Evolutionary conservation across 2,888 invertebrate genomes (phyloP).

Genomic region (Biston betularia): DNA sequence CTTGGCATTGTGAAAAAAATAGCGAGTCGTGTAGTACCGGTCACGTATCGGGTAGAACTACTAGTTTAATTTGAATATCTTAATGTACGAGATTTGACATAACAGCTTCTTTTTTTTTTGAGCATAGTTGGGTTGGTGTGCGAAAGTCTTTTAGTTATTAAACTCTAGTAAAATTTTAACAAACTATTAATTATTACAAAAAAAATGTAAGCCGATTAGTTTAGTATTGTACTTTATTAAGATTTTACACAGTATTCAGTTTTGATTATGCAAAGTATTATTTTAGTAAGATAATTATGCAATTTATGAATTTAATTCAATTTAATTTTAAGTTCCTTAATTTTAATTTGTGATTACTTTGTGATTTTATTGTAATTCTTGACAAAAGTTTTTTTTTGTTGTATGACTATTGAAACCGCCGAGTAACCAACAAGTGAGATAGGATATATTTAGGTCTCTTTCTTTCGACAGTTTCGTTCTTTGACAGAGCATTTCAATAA

Average conservation of each 20-base stretch:
- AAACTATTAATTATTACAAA: neutral
- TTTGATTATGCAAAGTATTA: conserved; percentile 7
- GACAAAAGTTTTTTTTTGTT: neutral
- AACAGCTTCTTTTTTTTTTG: neutral
- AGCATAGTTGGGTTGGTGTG: neutral
- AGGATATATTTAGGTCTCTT: too few species aligned
- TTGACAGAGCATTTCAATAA: too few species aligned
- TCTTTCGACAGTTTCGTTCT: too few species aligned
- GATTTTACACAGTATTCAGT: conserved; percentile 19
- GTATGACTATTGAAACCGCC: too few species aligned
- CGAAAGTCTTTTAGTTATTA: neutral
- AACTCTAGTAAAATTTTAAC: neutral
- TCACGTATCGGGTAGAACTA: too few species aligned
- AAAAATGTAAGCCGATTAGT: neutral
- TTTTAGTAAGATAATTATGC: neutral
- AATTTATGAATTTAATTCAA: conserved; percentile 26
- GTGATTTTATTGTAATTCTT: conserved; percentile 33
- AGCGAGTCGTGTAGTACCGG: too few species aligned
- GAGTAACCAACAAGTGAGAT: too few species aligned
- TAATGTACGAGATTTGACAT: neutral
- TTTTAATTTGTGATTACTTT: conserved; percentile 13
- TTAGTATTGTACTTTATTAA: neutral
- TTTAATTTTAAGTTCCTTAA: conserved; percentile 31
- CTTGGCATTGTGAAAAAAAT: too few species aligned
- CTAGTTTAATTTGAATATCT: neutral